Evolutionary conservation across 1,140 invertebrate genomes (phyloP), one percentile per base, ranked within the genome.

Genomic region (Bombus ignitus): DNA sequence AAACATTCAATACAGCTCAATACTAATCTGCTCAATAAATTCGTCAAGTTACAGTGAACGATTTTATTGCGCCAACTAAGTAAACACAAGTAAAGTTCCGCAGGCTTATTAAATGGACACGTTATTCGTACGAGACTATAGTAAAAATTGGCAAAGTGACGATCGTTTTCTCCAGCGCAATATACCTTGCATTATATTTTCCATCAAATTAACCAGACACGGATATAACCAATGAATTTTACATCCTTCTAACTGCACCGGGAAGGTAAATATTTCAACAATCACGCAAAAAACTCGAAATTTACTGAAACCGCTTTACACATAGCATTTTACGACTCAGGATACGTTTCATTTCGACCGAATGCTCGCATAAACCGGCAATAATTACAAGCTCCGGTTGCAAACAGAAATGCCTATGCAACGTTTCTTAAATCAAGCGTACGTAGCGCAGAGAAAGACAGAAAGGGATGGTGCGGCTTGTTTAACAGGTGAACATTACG

Each of bases 401-500:
- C 70, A 22, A 6, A 13, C 39, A 5, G n/a, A 15, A 62, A 53
- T 42, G 39, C 37, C 57, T n/a, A n/a, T 35, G 39, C 15, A 35
- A 73, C 28, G 77, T 80, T 80, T 39, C 77, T 68, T 81, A 81
- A 81, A 81, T 81, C 79, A 42, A 72, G 3, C 37, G 28, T 25
- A 9, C 70, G 37, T 12, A n/a, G 28, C 15, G 35, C 18, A 4
- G n/a, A 25, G 22, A 37, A 32, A 70, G 35, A 68, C 32, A 9
- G 32, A 35, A 3, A 70, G 68, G 22, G n/a, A 12, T 25, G 35
- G 13, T 4, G 35, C 15, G 47, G 68, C 35, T 39, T 44, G 68
- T 82, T 82, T 74, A 74, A 74, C 81, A 75, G 72, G 72, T 66
- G 72, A 83, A 28, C 81, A 37, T 75, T 73, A 62, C 53, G 32